A percentile compares a stretch with the other conserved stretches of the same genome.
Conservation (phyloP, 2,113 vertebrate species). For the Penelope pileata region DNA sequence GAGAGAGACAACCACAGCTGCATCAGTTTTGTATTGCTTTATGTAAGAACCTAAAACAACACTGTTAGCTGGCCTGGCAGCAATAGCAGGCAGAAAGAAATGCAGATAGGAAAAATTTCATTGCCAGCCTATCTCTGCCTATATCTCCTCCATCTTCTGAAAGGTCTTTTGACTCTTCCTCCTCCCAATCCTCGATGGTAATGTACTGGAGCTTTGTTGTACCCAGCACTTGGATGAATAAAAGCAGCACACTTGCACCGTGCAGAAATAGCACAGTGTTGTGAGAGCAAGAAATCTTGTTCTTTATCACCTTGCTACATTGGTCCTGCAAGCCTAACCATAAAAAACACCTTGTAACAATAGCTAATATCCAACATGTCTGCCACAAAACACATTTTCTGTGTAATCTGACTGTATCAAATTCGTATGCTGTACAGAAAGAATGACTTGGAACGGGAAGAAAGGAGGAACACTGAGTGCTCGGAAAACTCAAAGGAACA, state of each 20-base stretch:
- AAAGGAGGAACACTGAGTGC: conserved; percentile 49
- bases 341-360: conserved; percentile 19
- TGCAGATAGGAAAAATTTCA: background rate
- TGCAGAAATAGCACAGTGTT: background rate
- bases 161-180: background rate
- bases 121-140: background rate
- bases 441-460: conserved; percentile 70
- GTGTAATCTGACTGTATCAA: background rate
- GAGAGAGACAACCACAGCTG: background rate
- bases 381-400: conserved; percentile 27
- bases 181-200: background rate
- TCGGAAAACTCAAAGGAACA: conserved; percentile 63
- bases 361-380: conserved; percentile 39
- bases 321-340: background rate
- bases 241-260: background rate
- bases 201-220: background rate
- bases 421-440: background rate
- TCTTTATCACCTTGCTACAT: conserved; percentile 38
- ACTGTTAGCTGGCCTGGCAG: background rate
- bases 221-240: background rate
- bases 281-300: background rate
- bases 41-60: background rate
- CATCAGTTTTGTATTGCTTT: background rate
- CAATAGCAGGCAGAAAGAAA: background rate
- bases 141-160: background rate